A percentile compares a stretch with the other conserved stretches of the same genome.
phyloP scores from a whole-genome alignment of 2,888 invertebrate genomes.

The Drymonia ruficornis region DNA sequence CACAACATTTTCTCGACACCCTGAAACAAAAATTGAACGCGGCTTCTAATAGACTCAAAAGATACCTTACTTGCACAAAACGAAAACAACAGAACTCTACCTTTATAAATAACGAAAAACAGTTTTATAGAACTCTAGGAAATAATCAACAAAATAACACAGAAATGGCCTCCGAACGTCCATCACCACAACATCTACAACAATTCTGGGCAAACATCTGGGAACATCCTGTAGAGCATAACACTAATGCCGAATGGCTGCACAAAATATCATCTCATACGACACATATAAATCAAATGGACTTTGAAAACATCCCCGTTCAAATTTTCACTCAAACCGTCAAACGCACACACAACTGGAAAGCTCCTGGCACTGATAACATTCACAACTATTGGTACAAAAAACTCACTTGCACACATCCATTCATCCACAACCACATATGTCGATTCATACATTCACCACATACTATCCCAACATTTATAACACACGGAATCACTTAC shows the following conservation, averaged over 20 bases:
- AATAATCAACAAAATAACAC: not conserved
- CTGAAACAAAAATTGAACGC: no score
- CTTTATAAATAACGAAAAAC: not conserved
- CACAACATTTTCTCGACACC: no score
- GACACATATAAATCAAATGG: not conserved
- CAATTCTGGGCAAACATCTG: not conserved
- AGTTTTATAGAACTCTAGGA: not conserved
- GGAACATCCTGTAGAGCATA: not conserved
- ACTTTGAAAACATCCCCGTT: not conserved
- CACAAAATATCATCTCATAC: not conserved
- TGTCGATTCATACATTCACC: no score
- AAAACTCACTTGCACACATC: no score
- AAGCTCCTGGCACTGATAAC: no score
- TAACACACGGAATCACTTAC: no score
- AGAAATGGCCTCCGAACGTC: not conserved
- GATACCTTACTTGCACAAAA: not conserved
- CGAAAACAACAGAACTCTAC: not conserved
- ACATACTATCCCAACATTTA: no score
- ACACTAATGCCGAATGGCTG: not conserved
- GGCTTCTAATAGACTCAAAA: not conserved
- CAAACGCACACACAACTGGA: no score
- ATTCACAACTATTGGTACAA: no score
- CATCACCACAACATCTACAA: not conserved
- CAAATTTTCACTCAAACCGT: not conserved
- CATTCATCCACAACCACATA: no score